phyloP scores from a whole-genome alignment of 1,140 invertebrate species.

The Dufourea novaeangliae region DNA sequence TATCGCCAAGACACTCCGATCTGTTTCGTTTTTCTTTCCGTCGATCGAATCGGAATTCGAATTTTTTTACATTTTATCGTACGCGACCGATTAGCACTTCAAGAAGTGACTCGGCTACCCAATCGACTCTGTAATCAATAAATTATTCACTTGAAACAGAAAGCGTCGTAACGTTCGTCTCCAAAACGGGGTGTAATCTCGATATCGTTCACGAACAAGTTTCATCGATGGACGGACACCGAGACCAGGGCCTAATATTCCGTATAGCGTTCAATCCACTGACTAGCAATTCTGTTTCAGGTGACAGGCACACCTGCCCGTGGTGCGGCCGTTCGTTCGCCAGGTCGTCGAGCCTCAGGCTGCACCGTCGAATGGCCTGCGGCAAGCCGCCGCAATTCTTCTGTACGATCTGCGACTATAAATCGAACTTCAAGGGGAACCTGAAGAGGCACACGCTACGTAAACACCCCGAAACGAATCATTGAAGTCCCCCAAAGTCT shows the following conservation, averaged over 20 bases:
- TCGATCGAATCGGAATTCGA: too few relatives aligned
- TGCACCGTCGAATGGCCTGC: conserved; percentile 81
- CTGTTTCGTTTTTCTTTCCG: too few relatives aligned
- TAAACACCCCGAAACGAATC: conserved; percentile 60
- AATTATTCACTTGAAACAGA: not conserved
- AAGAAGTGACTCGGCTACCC: too few relatives aligned
- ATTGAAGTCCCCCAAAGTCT: not conserved
- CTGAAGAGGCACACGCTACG: conserved; percentile 81
- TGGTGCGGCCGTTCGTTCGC: conserved; percentile 77
- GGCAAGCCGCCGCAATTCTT: conserved; percentile 78
- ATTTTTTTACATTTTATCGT: too few relatives aligned
- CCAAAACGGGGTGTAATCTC: too few relatives aligned
- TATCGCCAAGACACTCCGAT: too few relatives aligned
- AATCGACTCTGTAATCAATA: conserved; percentile 21
- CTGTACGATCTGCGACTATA: conserved; percentile 79
- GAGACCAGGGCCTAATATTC: too few relatives aligned
- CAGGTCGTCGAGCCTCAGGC: conserved; percentile 78
- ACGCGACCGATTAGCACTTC: too few relatives aligned
- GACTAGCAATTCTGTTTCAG: conserved; percentile 73
- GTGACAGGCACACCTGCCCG: conserved; percentile 68
- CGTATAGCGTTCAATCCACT: not conserved
- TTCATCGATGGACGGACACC: too few relatives aligned
- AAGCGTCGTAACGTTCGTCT: not conserved
- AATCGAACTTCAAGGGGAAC: conserved; percentile 83
- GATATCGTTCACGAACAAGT: too few relatives aligned